phyloP scores from a whole-genome alignment of 2,113 vertebrate species.

The Campylorhamphus procurvoides region DNA sequence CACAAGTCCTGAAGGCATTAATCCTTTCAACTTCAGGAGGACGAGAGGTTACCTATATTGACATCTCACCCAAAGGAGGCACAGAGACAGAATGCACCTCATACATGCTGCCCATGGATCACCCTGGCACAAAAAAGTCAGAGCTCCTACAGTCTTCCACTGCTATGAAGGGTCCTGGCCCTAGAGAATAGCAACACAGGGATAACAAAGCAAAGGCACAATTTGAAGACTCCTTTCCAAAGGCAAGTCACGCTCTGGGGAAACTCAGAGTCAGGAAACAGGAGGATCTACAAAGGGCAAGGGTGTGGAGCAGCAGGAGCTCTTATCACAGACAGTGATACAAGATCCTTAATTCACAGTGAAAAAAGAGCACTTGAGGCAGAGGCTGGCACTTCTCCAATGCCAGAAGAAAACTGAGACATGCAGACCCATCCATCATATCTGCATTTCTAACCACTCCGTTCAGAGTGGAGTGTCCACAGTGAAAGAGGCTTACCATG shows the following conservation, averaged over 20 bases:
- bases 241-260: not conserved
- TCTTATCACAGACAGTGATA: not conserved
- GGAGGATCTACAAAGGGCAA: not conserved
- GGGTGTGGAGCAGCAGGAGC: not conserved
- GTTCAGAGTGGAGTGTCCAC: not conserved
- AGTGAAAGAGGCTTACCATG: not conserved
- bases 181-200: not conserved
- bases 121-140: not conserved
- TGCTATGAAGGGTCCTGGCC: not conserved
- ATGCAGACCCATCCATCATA: not conserved
- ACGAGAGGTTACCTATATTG: rapidly evolving
- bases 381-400: not conserved
- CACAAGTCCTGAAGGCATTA: not conserved
- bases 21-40: not conserved
- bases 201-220: not conserved
- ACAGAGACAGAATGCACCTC: not conserved
- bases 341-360: not conserved
- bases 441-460: not conserved
- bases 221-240: not conserved
- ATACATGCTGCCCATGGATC: not conserved
- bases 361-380: not conserved
- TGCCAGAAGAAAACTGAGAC: not conserved
- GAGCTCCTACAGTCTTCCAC: not conserved
- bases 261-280: not conserved
- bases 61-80: not conserved